Evolutionary conservation across 2,113 vertebrate genomes (phyloP).

Genomic region (Thryonomys swinderianus): DNA sequence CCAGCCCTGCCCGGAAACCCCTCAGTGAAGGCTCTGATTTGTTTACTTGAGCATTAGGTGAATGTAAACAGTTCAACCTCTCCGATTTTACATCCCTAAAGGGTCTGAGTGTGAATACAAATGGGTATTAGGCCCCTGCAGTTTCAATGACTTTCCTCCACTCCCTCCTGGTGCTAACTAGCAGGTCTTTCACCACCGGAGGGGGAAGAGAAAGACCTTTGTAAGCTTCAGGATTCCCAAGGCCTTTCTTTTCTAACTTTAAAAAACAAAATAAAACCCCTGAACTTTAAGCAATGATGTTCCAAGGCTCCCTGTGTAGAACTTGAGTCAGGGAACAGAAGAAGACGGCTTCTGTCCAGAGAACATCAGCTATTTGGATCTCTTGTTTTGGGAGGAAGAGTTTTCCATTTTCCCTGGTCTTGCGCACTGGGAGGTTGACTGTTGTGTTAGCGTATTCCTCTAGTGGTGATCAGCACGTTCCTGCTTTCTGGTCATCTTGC

Average conservation of each 20-base stretch:
- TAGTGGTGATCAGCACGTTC: background rate
- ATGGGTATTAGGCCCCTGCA: conserved; percentile 77
- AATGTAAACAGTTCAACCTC: conserved; percentile 69
- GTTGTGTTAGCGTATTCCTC: background rate
- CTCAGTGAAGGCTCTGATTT: background rate
- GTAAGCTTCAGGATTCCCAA: background rate
- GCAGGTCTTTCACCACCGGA: conserved; percentile 68
- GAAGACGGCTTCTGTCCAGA: background rate
- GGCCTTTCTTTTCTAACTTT: background rate
- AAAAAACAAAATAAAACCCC: background rate
- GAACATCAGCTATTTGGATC: background rate
- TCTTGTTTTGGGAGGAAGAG: background rate
- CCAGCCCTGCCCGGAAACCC: background rate
- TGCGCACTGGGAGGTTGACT: background rate
- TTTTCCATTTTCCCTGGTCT: background rate
- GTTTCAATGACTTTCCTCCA: conserved; percentile 71
- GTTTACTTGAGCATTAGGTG: conserved; percentile 74
- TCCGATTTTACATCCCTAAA: conserved; percentile 68
- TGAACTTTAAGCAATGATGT: background rate
- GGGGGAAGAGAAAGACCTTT: conserved; percentile 16
- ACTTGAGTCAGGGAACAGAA: background rate
- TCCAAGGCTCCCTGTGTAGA: background rate
- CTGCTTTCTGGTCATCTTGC: background rate
- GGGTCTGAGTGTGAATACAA: conserved; percentile 71
- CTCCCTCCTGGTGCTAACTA: conserved; percentile 53